These are phyloP conservation scores for Cassiopea andromeda DNA, from an alignment of 30 jellyfish, hydroid and myxozoan genomes.

Conservation along the genomic window DNA sequence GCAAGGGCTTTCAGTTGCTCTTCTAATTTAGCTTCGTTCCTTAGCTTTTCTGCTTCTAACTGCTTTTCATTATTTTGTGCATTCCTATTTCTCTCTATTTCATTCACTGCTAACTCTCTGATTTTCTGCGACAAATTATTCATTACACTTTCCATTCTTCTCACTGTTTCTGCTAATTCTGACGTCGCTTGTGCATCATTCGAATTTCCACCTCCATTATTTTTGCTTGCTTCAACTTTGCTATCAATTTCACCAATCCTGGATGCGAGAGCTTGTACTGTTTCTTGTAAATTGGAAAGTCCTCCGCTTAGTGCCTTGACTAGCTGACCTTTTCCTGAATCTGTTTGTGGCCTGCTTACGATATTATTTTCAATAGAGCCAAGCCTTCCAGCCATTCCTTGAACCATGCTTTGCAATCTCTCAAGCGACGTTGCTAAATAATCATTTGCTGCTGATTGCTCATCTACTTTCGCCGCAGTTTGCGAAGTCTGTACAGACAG, in stretches of 20 bases:
- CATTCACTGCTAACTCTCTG: constrained; percentile 60
- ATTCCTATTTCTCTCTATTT: constrained; percentile 21
- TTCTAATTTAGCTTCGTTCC: constrained; percentile 47
- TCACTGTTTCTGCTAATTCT: constrained; percentile 58
- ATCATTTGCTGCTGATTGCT: constrained; percentile 57
- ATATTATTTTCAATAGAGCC: constrained; percentile 44
- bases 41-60: constrained; percentile 33
- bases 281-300: constrained; percentile 53
- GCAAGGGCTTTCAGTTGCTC: constrained; percentile 54
- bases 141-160: constrained; percentile 74
- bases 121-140: constrained; percentile 51
- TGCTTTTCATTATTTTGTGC: constrained; percentile 12
- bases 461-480: constrained; percentile 59
- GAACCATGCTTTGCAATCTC: constrained; percentile 71
- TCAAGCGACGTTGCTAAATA: constrained; percentile 68
- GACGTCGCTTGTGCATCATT: constrained; percentile 55
- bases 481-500: constrained; percentile 45
- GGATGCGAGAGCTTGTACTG: constrained; percentile 53
- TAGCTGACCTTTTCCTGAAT: constrained; percentile 36
- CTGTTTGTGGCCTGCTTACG: constrained; percentile 41
- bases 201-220: constrained; percentile 23
- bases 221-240: constrained; percentile 43
- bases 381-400: constrained; percentile 65
- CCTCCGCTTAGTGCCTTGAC: constrained; percentile 56
- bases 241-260: constrained; percentile 57